Evolutionary conservation across 2,888 invertebrate genomes (phyloP).

Genomic region (Adelognathus sp.): DNA sequence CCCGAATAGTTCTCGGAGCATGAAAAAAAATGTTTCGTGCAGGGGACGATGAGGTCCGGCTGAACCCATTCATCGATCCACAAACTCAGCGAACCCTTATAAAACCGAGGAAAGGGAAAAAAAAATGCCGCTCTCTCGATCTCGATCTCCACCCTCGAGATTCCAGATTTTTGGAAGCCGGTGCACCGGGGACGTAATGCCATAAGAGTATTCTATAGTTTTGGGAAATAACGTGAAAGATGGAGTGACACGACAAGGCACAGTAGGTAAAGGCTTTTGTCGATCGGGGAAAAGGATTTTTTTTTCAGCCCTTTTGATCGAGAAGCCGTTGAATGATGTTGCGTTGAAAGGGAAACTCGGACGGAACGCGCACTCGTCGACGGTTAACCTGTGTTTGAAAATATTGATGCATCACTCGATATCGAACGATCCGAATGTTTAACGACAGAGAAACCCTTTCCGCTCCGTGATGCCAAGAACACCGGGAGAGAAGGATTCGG

Average conservation of each 20-base stretch:
- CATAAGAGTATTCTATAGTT: slow-evolving; percentile 52
- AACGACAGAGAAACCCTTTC: slow-evolving; percentile 53
- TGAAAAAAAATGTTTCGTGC: slow-evolving; percentile 53
- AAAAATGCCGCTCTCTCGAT: slow-evolving; percentile 58
- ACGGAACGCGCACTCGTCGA: slow-evolving; percentile 2
- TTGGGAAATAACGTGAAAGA: slow-evolving; percentile 30
- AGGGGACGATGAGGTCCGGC: slow-evolving; percentile 57
- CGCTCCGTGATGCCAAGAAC: slow-evolving; percentile 13
- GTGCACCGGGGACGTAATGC: slow-evolving; percentile 39
- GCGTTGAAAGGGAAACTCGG: slow-evolving; percentile 58
- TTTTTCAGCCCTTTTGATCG: slow-evolving; percentile 47
- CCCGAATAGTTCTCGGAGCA: slow-evolving; percentile 11
- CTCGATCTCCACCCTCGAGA: slow-evolving; percentile 62
- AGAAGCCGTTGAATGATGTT: slow-evolving; percentile 39
- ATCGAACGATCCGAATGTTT: slow-evolving; percentile 71
- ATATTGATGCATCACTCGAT: slow-evolving; percentile 69
- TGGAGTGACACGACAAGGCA: slow-evolving; percentile 69
- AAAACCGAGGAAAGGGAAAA: slow-evolving; percentile 49
- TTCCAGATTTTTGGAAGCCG: slow-evolving; percentile 68
- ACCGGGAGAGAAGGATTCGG: background rate
- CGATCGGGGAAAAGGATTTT: slow-evolving; percentile 66
- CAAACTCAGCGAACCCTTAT: slow-evolving; percentile 69
- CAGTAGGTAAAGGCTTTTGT: slow-evolving; percentile 64
- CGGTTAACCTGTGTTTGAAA: slow-evolving; percentile 71
- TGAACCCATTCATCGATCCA: slow-evolving; percentile 63